Conservation (phyloP, 2,888 invertebrate genomes). For the Sycophila texana region DNA sequence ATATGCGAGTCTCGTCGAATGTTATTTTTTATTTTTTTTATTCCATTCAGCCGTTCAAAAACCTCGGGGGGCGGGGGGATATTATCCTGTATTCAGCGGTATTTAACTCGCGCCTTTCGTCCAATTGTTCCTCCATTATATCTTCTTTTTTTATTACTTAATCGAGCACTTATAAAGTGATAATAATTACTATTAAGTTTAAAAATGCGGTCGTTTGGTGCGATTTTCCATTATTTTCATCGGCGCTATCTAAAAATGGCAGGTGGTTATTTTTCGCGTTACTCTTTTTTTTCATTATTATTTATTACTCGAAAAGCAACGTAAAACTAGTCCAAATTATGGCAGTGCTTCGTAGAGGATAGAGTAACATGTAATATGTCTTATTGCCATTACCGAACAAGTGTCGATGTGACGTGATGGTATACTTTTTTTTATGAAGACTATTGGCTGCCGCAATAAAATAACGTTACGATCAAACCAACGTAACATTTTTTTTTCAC, state of each 20-base stretch:
- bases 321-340: conserved; percentile 66
- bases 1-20: neutral
- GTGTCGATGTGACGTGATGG: conserved; percentile 35
- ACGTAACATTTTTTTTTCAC: too few species aligned
- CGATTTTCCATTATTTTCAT: conserved; percentile 33
- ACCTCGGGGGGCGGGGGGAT: conserved; percentile 13
- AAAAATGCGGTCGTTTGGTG: conserved; percentile 36
- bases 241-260: conserved; percentile 48
- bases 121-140: neutral
- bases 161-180: conserved; percentile 42
- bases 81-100: neutral
- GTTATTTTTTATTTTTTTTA: neutral
- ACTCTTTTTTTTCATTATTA: conserved; percentile 7
- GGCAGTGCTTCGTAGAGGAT: conserved; percentile 72
- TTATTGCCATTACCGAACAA: conserved; percentile 66
- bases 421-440: conserved; percentile 2
- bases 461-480: too few species aligned
- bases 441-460: conserved; percentile 17
- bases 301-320: conserved; percentile 62
- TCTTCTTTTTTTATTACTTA: conserved; percentile 13
- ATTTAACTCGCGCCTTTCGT: conserved; percentile 6
- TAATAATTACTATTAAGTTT: conserved; percentile 44
- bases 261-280: conserved; percentile 29
- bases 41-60: conserved; percentile 1
- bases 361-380: conserved; percentile 61